Evolutionary conservation across 2,113 vertebrate species (phyloP).

Genomic region (Caranx melampygus): DNA sequence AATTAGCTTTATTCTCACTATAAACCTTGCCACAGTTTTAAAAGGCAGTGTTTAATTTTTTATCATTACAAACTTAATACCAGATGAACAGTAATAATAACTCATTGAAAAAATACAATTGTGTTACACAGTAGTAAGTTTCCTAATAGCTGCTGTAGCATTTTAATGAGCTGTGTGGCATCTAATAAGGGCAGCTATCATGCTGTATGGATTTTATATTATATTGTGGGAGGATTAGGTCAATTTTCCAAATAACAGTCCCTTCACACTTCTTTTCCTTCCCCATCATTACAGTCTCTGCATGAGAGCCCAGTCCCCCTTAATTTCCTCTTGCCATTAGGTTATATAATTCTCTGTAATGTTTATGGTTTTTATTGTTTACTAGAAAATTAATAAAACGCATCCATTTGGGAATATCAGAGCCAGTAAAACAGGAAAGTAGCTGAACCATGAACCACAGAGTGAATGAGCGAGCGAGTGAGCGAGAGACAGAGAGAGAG

Average conservation of each 20-base stretch:
- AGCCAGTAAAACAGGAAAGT: neutral
- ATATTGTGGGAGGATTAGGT: too few relatives aligned
- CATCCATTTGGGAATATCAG: neutral
- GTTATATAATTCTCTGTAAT: neutral
- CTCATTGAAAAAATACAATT: too few relatives aligned
- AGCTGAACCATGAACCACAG: neutral
- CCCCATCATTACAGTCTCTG: neutral
- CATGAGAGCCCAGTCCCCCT: neutral
- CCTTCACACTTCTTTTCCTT: neutral
- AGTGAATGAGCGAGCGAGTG: neutral
- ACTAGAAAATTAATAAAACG: neutral
- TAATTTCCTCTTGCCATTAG: neutral
- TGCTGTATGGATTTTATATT: too few relatives aligned
- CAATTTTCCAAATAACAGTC: neutral
- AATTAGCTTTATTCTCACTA: neutral
- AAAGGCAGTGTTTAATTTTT: too few relatives aligned
- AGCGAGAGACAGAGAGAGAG: neutral
- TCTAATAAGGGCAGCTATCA: too few relatives aligned
- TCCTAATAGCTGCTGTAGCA: too few relatives aligned
- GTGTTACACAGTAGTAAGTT: too few relatives aligned
- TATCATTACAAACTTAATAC: too few relatives aligned
- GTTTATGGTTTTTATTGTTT: neutral
- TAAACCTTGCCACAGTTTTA: neutral
- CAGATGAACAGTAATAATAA: too few relatives aligned
- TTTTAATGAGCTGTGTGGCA: too few relatives aligned